Evolutionary conservation across 2,888 invertebrate species (phyloP), one percentile per base, ranked within the genome.

Genomic region (Drosophila pseudotakahashii): DNA sequence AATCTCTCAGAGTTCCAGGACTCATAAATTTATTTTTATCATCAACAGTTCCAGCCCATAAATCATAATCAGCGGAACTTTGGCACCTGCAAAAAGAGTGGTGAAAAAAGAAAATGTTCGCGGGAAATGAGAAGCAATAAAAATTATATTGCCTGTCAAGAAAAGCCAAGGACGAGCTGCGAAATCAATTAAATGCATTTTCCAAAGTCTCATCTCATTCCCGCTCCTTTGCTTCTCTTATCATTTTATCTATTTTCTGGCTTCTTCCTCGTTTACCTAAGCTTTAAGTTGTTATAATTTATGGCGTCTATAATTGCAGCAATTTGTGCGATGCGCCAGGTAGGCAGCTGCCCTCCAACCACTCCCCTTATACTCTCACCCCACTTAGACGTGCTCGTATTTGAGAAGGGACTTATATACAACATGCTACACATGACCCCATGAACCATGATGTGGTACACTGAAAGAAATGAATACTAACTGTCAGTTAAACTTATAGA

Each of bases 271-370:
- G 45, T 68, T 68, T 51, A 44, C 55, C 71, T 45, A 68, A 69
- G 63, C 74, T 74, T 62, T 70, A 57, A 61, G 61, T 66, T 64
- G 66, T 78, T 77, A 78, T 87, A 85, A 85, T 87, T 85, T 87
- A 87, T 85, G 77, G 74, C 88, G 88, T 72, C 82, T 81, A 87
- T 85, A 85, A 87, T 87, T 85, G 82, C 88, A 76, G 85, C 85
- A 81, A 85, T 82, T 85, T 85, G 71, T 63, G 55, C 30, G 45
- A 54, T 50, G 62, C 44, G 34, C 50, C 63, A 39, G 57, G 50
- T 58, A 37, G 50, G n/a, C 58, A 51, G 11, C 30, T 1, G 6
- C 9, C 41, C 53, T 7, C 44, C 34, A 0, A 19, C n/a, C 19
- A 7, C 2, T 1, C 34, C 50, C 14, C 54, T 2, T 16, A 3